Base-by-base conservation (phyloP, 2,888 invertebrate genomes). In the Sialis fuliginosa region DNA sequence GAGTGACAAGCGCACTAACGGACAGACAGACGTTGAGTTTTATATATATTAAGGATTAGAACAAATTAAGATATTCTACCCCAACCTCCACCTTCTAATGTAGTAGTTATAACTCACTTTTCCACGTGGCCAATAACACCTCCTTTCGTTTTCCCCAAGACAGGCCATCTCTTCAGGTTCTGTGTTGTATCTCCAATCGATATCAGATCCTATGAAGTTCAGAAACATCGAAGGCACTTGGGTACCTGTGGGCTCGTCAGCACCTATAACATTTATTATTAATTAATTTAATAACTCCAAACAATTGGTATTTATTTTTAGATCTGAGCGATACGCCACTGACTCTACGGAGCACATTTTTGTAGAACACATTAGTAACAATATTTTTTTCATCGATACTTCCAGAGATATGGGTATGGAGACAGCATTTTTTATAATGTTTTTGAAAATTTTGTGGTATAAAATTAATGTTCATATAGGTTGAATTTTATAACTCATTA, bases 201-300 rank as follows among this genome's bases (percentile, higher is more conserved):
- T 87, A 53, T 83, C 81, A 42, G 82, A 82, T 5, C 86, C 87
- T 48, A 88, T 72, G 60, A 86, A 88, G 66, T 89, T 88, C 48
- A 89, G 72, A 63, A 88, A 88, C 79, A 90, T 86, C 3, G 89
- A 87, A 0, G 91, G 91, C 44, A 90, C 85, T 60, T 89, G 88
- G 1, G 87, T 80, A 1, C 88, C 88, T 0, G 88, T 85, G 0
- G 89, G 87, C 61, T 90, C 89, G 59, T 90, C 87, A 49, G 81
- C 74, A 30, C 89, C 81, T 81, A 56, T 5, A 53, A 53, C 9
- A 43, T 40, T n/a, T 8, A 8, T 40, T 13, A 9, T 13, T 42
- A 42, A 2, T 22, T 22, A 42, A 42, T 3, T 22, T 42, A 13
- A 22, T 22, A 22, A 4, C 4, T 22, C 4, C 4, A 22, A 22